These are phyloP conservation scores for Porites divaricata DNA, from an alignment of 92 coral and sea anemone genomes.

Conservation along the genomic window DNA sequence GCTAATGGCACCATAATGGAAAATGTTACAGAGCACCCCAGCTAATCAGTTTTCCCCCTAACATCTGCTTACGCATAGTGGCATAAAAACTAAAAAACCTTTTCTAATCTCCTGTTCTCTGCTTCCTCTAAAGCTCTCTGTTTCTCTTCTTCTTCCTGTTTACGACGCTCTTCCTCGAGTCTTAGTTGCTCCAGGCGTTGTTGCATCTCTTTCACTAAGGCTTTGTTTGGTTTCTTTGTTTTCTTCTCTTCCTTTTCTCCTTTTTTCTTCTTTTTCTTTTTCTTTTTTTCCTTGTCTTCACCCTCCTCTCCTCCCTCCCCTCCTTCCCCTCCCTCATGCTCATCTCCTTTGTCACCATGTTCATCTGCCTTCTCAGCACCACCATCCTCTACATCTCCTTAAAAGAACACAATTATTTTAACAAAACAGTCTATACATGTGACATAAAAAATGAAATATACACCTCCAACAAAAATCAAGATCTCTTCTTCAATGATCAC, in stretches of 20 bases:
- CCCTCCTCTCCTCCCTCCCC: slow-evolving; percentile 81
- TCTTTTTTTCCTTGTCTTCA: slow-evolving; percentile 83
- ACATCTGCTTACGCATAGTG: too few species aligned
- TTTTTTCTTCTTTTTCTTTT: slow-evolving; percentile 90
- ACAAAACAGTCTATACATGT: too few species aligned
- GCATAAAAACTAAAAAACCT: slow-evolving; percentile 51
- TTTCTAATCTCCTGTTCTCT: slow-evolving; percentile 90
- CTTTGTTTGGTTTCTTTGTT: slow-evolving; percentile 89
- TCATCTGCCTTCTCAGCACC: slow-evolving; percentile 21
- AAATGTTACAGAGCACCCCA: too few species aligned
- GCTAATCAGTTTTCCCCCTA: too few species aligned
- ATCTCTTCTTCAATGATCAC: too few species aligned
- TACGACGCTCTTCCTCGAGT: slow-evolving; percentile 82
- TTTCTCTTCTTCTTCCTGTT: slow-evolving; percentile 89
- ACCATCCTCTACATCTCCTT: slow-evolving; percentile 13
- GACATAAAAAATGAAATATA: too few species aligned
- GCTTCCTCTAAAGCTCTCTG: slow-evolving; percentile 87
- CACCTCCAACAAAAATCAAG: too few species aligned
- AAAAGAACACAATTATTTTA: neutral
- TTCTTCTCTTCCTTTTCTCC: slow-evolving; percentile 92
- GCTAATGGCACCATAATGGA: too few species aligned
- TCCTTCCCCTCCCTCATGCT: slow-evolving; percentile 69
- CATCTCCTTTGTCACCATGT: slow-evolving; percentile 37
- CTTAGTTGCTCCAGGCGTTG: slow-evolving; percentile 85
- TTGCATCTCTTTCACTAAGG: slow-evolving; percentile 97